Evolutionary conservation across 2,797 vertebrate species (phyloP).

Genomic region (Neomorphus geoffroyi): DNA sequence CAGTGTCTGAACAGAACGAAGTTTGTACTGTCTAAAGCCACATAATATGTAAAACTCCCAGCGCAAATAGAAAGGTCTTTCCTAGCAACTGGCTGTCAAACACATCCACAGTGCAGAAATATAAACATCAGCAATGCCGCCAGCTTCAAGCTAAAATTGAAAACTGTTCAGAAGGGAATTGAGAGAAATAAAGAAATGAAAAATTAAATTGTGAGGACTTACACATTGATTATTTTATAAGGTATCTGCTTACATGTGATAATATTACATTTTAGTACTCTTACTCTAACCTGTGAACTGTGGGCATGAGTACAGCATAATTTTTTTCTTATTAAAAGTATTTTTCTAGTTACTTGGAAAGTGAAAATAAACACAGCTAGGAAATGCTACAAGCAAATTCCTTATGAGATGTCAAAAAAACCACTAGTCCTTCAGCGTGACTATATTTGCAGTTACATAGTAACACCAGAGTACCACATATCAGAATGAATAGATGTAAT

Average conservation of each 20-base stretch:
- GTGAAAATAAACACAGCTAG: neutral
- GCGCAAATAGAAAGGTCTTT: constrained; percentile 49
- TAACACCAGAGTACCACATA: neutral
- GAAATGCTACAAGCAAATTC: constrained; percentile 32
- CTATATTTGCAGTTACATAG: neutral
- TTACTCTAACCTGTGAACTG: neutral
- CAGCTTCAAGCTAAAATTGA: constrained; percentile 37
- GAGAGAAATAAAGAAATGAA: constrained; percentile 2
- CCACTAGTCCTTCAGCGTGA: neutral
- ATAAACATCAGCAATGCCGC: constrained; percentile 44
- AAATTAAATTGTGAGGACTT: neutral
- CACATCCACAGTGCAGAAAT: constrained; percentile 52
- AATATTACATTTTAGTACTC: neutral
- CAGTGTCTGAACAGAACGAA: constrained; percentile 26
- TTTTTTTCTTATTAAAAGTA: neutral
- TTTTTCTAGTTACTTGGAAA: neutral
- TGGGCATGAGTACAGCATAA: neutral
- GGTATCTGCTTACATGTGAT: neutral
- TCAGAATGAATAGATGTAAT: neutral
- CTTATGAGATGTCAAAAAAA: neutral
- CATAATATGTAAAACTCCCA: constrained; percentile 51
- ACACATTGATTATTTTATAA: neutral
- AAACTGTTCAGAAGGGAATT: constrained; percentile 18
- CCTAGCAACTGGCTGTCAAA: constrained; percentile 57
- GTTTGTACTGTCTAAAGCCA: constrained; percentile 27